Base-by-base conservation (phyloP, 2,888 invertebrate genomes). In the Sarcophaga subvicina region DNA sequence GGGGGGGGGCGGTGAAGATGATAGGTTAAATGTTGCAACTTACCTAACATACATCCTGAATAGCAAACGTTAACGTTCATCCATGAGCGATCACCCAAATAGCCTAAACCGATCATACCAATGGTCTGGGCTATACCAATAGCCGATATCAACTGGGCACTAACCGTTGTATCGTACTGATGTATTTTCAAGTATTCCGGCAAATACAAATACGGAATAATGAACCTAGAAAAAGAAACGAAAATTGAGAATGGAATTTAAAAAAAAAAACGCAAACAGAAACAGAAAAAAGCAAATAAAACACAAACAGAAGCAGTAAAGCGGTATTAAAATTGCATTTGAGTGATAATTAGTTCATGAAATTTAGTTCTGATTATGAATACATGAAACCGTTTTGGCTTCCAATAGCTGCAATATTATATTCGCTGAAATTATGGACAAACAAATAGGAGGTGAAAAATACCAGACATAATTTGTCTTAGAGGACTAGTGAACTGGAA, bases 131-230 rank as follows among this genome's bases (percentile, higher is more conserved):
- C 96, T 86, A 98, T 95, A 37, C 98, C 98, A 90, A 99, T 97
- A 77, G 97, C 95, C 76, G 98, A 97, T 88, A 98, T 95, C 89
- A 98, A 95, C 86, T 95, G 95, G 6, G 98, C 97, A 5, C 96
- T 96, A 73, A 96, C 96, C 62, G 96, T 95, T 89, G 97, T 96
- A 3, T 94, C 94, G 90, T 96, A 97, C 1, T 96, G 96, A 87
- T 95, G 94, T 12, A 95, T 95, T 59, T 95, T 95, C 94, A 98
- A 96, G 92, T 97, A 96, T 91, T 98, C 98, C 79, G 97, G 97
- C 87, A 98, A 94, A 93, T 98, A 99, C 93, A 99, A 97, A 94
- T 99, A 99, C 17, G 98, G 98, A 83, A 99, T 97, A 91, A 99
- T 98, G 93, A 97, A 97, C 97, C 98, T 98, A 81, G 97, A 94